Evolutionary conservation across 2,888 invertebrate species (phyloP).

Genomic region (Chromoteleia sp.): DNA sequence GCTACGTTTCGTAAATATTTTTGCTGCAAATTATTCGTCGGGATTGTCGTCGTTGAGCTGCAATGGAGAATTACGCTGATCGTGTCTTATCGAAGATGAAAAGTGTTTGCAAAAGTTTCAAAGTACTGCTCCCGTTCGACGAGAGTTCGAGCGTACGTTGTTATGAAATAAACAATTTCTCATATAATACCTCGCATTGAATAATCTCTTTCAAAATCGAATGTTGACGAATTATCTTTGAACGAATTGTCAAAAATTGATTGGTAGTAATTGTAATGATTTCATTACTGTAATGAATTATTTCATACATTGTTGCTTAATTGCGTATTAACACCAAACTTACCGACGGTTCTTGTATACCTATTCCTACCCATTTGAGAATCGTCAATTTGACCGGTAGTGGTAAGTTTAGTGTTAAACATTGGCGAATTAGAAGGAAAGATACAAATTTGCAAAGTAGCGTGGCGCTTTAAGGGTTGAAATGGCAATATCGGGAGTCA

Average conservation of each 20-base stretch:
- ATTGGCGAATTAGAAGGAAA: neutral
- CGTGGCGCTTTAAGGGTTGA: constrained; percentile 27
- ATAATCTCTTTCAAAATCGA: neutral
- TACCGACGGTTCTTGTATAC: too few species aligned
- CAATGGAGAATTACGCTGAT: neutral
- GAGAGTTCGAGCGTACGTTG: neutral
- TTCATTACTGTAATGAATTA: too few species aligned
- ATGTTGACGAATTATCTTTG: neutral
- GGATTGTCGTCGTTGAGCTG: neutral
- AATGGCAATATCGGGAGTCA: constrained; percentile 41
- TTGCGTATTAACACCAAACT: too few species aligned
- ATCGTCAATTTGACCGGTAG: neutral
- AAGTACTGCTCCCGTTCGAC: neutral
- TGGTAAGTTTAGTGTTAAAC: neutral
- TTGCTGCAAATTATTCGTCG: neutral
- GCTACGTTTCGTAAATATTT: constrained; percentile 17
- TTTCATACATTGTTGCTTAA: too few species aligned
- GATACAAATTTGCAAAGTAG: constrained; percentile 30
- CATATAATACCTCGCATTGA: neutral
- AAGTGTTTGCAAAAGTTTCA: constrained; percentile 15
- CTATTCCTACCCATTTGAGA: too few species aligned
- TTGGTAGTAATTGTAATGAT: too few species aligned
- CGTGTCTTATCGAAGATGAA: neutral
- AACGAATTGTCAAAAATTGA: too few species aligned
- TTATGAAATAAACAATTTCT: neutral